phyloP scores from a whole-genome alignment of 2,113 vertebrate genomes.

The Mus pahari region DNA sequence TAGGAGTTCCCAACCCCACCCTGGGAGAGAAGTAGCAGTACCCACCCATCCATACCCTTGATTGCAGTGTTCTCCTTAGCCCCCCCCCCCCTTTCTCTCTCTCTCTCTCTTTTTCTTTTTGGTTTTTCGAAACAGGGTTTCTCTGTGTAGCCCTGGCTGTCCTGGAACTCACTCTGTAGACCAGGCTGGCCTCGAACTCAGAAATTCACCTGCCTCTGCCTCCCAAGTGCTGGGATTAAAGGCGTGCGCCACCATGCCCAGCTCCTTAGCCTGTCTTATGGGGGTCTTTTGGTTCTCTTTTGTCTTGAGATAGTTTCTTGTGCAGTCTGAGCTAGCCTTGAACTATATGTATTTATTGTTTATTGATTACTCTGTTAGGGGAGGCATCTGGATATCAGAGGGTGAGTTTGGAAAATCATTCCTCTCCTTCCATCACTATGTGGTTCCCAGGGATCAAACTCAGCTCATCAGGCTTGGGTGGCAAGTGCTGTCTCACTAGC shows the following conservation, averaged over 20 bases:
- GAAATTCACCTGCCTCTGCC: no score
- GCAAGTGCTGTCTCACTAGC: not conserved
- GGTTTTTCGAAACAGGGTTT: no score
- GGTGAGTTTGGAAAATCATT: not conserved
- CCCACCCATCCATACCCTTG: not conserved
- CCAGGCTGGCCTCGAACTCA: no score
- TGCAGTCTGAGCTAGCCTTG: not conserved
- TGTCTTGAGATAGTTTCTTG: not conserved
- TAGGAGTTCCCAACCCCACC: not conserved
- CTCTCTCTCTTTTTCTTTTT: no score
- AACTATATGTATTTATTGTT: not conserved
- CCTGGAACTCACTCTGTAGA: no score
- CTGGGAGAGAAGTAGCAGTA: not conserved
- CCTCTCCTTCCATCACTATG: not conserved
- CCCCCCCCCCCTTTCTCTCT: no score
- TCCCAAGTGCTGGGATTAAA: no score
- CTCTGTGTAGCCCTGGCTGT: no score
- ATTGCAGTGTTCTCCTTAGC: slow-evolving; percentile 19
- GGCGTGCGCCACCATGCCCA: no score
- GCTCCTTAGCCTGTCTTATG: slow-evolving; percentile 28
- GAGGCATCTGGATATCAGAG: not conserved
- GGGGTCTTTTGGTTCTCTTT: not conserved
- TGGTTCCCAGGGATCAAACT: not conserved
- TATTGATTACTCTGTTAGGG: not conserved
- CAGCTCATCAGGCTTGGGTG: not conserved